These are phyloP conservation scores for Acanthopleura granulata DNA, from an alignment of 2,888 invertebrate species.

Conservation along the genomic window DNA sequence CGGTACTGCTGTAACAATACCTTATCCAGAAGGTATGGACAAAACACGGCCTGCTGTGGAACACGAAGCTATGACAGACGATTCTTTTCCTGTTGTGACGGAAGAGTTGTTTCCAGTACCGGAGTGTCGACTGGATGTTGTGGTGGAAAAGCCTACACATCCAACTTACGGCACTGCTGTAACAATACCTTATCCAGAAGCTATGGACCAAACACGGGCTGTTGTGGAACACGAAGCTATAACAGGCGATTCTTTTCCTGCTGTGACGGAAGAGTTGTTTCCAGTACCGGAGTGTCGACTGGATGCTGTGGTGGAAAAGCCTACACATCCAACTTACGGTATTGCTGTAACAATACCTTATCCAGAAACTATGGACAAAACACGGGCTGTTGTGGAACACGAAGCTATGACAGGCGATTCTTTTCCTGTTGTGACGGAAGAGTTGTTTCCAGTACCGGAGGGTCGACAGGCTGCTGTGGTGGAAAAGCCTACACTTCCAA, in stretches of 20 bases:
- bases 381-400: conserved; percentile 6
- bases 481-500: not conserved
- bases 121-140: not conserved
- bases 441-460: not conserved
- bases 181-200: not conserved
- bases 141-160: conserved; percentile 7
- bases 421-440: not conserved
- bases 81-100: not conserved
- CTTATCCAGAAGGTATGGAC: not conserved
- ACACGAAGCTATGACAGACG: not conserved
- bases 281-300: not conserved
- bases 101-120: not conserved
- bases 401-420: conserved; percentile 1
- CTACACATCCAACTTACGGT: too few relatives aligned
- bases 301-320: conserved; percentile 12
- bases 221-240: conserved; percentile 17
- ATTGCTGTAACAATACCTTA: not conserved
- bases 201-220: not conserved
- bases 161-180: not conserved
- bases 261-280: conserved; percentile 8
- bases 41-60: not conserved
- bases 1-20: not conserved
- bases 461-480: conserved; percentile 3
- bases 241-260: not conserved
- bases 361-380: not conserved